Evolutionary conservation across 1,140 invertebrate species (phyloP).

Genomic region (Antheraea pernyi): DNA sequence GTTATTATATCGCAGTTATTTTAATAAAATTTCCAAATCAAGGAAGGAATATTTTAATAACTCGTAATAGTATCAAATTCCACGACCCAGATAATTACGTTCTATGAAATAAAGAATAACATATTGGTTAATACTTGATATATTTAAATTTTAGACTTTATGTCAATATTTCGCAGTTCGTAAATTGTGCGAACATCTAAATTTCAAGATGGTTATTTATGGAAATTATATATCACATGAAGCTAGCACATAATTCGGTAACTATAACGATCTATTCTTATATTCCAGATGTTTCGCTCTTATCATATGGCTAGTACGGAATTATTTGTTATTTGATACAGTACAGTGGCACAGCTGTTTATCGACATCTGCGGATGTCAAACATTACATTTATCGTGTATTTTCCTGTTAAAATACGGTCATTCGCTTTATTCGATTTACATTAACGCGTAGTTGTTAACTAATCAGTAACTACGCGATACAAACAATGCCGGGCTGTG

Average conservation of each 20-base stretch:
- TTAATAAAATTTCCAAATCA: too few relatives aligned
- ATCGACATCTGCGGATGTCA: constrained; percentile 11
- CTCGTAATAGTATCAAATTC: too few relatives aligned
- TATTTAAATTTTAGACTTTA: too few relatives aligned
- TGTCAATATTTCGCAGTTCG: too few relatives aligned
- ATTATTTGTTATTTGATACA: constrained; percentile 1
- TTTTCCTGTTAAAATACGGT: constrained; percentile 16
- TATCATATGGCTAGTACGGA: neutral
- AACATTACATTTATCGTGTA: constrained; percentile 5
- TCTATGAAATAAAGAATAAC: too few relatives aligned
- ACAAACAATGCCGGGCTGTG: neutral
- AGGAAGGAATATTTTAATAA: too few relatives aligned
- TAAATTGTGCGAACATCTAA: too few relatives aligned
- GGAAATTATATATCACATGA: neutral
- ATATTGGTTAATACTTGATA: too few relatives aligned
- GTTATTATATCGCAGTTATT: too few relatives aligned
- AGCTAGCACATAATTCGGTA: neutral
- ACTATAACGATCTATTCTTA: neutral
- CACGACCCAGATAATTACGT: too few relatives aligned
- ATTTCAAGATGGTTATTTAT: too few relatives aligned
- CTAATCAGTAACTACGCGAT: neutral
- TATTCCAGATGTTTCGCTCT: constrained; percentile 5
- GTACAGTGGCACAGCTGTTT: constrained; percentile 13
- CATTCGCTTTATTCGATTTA: constrained; percentile 5
- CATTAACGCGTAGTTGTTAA: constrained; percentile 1